These are phyloP conservation scores for Calameuta pallipes DNA, from an alignment of 2,888 invertebrate species.

Conservation along the genomic window DNA sequence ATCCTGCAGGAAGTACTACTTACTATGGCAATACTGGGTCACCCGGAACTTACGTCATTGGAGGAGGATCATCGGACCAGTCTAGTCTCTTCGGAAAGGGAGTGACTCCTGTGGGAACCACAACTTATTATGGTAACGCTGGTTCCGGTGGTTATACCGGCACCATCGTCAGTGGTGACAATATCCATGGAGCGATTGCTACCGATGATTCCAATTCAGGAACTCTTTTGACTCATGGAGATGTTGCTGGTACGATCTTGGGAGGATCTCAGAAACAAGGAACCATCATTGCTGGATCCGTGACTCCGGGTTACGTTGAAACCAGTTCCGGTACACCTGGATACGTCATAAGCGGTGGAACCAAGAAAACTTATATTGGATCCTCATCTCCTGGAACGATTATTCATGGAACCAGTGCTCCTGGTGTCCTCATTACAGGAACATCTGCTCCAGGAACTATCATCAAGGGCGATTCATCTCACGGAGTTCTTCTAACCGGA, in stretches of 20 bases:
- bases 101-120: conserved; percentile 12
- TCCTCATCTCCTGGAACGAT: conserved; percentile 25
- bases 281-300: conserved; percentile 28
- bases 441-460: conserved; percentile 27
- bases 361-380: conserved; percentile 39
- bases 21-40: background rate
- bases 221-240: conserved; percentile 35
- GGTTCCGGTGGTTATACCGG: conserved; percentile 11
- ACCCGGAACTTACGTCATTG: conserved; percentile 2
- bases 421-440: conserved; percentile 30
- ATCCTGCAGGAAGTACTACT: background rate
- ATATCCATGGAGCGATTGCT: conserved; percentile 26
- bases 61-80: conserved; percentile 3
- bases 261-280: conserved; percentile 34
- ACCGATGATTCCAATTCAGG: conserved; percentile 37
- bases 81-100: conserved; percentile 8
- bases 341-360: conserved; percentile 35
- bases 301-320: conserved; percentile 42
- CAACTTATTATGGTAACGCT: conserved; percentile 16
- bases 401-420: conserved; percentile 24
- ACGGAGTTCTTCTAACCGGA: conserved; percentile 32
- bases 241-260: conserved; percentile 30
- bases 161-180: conserved; percentile 29
- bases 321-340: conserved; percentile 40
- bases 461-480: conserved; percentile 29